Evolutionary conservation across 2,888 invertebrate species (phyloP), one percentile per base, ranked within the genome.

Genomic region (Caenorhabditis sp.): DNA sequence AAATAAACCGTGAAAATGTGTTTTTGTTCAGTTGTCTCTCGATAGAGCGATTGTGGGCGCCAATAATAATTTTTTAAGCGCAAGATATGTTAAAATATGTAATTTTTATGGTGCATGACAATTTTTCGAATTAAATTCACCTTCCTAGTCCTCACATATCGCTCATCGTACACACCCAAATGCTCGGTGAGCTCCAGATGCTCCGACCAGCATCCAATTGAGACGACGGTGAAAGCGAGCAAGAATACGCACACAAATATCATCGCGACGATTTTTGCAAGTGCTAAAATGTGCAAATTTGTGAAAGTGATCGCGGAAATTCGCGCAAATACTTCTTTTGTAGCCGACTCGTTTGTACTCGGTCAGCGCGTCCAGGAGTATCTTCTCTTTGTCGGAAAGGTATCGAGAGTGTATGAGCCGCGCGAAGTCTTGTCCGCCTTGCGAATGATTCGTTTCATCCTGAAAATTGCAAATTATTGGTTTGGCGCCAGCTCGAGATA

Each of bases 161-260:
- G 24, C 24, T 62, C 63, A 70, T 75, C 75, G 24, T 75, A 75
- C 13, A 70, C 68, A 17, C 70, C 75, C 35, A 75, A 58, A 52
- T 75, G 75, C 43, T 75, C 75, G 0, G 58, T 75, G 22, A 75
- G 39, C 35, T 75, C 68, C 32, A 75, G 45, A 37, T 75, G 58
- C 39, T 75, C 62, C 7, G 75, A 75, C 75, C 75, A 75, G 46
- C 75, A 75, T 3, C 75, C 70, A 11, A 75, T 75, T 9, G 68
- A 75, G 17, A 70, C 56, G 0, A 75, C 62, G 13, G 75, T 70
- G 75, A 75, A 75, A 27, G 63, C 43, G 6, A 75, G 43, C 11
- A 75, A 30, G 27, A 55, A 58, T 11, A 75, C 32, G 45, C 68
- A 75, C 5, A 75, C 50, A 6, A 35, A 17, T 13, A 70, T 70